These are phyloP conservation scores for Thinocorus orbignyianus DNA, from an alignment of 2,113 vertebrate species.

Conservation along the genomic window DNA sequence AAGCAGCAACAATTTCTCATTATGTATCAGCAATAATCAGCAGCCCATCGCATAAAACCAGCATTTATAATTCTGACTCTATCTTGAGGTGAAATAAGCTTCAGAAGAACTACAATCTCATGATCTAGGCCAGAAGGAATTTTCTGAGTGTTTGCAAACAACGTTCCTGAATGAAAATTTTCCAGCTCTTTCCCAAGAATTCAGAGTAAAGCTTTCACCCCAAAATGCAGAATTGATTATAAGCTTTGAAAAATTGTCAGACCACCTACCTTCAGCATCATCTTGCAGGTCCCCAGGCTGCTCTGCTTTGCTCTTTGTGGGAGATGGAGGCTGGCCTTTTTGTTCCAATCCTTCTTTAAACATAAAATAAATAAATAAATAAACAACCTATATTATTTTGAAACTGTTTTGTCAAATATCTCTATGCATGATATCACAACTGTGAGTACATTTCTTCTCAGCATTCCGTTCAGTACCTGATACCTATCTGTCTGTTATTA, in stretches of 20 bases:
- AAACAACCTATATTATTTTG: neutral
- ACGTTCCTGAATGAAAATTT: neutral
- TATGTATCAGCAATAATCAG: neutral
- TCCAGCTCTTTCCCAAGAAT: neutral
- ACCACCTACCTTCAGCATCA: slow-evolving; percentile 68
- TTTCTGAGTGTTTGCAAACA: neutral
- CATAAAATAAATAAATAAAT: neutral
- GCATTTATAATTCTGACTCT: neutral
- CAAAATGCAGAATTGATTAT: neutral
- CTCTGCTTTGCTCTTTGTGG: slow-evolving; percentile 74
- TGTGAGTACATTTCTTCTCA: slow-evolving; percentile 5
- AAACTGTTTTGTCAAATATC: neutral
- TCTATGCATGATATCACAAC: neutral
- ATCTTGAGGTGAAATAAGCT: neutral
- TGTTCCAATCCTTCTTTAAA: slow-evolving; percentile 66
- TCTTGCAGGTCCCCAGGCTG: slow-evolving; percentile 63
- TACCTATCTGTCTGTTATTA: neutral
- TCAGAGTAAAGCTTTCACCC: neutral
- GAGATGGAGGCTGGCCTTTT: slow-evolving; percentile 61
- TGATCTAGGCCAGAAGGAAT: neutral
- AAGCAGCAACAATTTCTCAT: neutral
- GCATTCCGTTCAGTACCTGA: neutral
- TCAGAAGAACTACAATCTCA: neutral
- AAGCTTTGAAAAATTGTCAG: neutral
- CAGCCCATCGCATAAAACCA: neutral